phyloP scores from a whole-genome alignment of 2,888 invertebrate species.

The Imbricaverruca yamaguchii region DNA sequence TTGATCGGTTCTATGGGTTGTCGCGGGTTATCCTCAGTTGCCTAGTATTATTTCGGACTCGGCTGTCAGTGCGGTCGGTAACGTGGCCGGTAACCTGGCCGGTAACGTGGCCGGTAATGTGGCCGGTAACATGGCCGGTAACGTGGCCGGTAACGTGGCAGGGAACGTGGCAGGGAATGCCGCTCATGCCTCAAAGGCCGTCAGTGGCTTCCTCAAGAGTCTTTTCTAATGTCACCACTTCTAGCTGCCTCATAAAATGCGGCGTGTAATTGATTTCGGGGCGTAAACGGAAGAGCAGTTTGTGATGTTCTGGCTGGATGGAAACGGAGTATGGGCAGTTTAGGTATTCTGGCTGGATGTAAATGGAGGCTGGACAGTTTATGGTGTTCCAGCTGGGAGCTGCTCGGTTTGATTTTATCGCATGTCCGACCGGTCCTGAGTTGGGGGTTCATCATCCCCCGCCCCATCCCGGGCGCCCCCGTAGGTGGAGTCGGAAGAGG shows the following conservation, averaged over 20 bases:
- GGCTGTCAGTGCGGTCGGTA: conserved; percentile 27
- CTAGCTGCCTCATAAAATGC: too few relatives aligned
- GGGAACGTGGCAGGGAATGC: background rate
- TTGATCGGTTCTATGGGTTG: background rate
- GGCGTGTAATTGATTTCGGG: too few relatives aligned
- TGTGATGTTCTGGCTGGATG: too few relatives aligned
- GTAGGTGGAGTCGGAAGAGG: background rate
- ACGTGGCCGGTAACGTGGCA: conserved; percentile 28
- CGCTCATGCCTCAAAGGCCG: conserved; percentile 20
- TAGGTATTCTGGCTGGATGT: too few relatives aligned
- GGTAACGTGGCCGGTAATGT: conserved; percentile 28
- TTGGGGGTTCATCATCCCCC: background rate
- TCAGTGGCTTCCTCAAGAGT: conserved; percentile 37
- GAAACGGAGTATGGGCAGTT: too few relatives aligned
- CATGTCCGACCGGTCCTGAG: background rate
- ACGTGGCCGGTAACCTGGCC: conserved; percentile 22
- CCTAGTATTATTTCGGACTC: conserved; percentile 1
- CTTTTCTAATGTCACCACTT: conserved; percentile 34
- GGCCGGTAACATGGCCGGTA: conserved; percentile 28
- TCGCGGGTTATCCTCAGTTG: background rate
- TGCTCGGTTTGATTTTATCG: background rate
- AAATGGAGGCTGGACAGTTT: background rate
- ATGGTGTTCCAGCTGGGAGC: background rate
- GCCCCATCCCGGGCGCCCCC: background rate
- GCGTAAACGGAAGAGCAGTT: too few relatives aligned